phyloP scores from a whole-genome alignment of 2,113 vertebrate species.

The Paralichthys olivaceus region DNA sequence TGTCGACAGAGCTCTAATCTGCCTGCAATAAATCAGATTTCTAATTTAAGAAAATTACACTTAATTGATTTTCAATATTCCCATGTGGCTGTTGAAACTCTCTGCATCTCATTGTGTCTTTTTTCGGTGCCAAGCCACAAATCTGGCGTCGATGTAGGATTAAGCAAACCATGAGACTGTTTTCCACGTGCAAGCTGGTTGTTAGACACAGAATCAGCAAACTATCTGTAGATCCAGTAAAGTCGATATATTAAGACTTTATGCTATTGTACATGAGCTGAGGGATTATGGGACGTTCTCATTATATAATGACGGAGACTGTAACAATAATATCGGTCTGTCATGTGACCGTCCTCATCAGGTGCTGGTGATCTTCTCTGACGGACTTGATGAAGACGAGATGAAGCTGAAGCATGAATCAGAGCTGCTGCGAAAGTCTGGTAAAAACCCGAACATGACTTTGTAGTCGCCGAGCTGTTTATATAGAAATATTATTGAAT shows the following conservation, averaged over 20 bases:
- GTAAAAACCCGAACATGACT: conserved; percentile 61
- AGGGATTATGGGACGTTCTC: no score
- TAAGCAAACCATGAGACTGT: neutral
- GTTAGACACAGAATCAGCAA: no score
- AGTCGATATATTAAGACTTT: no score
- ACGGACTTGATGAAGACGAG: conserved; percentile 85
- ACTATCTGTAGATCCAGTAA: no score
- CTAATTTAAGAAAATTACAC: neutral
- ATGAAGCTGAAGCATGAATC: conserved; percentile 77
- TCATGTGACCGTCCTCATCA: conserved; percentile 45
- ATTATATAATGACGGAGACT: neutral
- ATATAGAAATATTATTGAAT: no score
- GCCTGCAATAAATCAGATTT: neutral
- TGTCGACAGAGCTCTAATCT: no score
- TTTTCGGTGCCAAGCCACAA: neutral
- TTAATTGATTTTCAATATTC: neutral
- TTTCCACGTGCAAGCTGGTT: neutral
- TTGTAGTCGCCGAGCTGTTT: no score
- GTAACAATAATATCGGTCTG: neutral
- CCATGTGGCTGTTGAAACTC: neutral
- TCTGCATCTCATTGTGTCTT: neutral
- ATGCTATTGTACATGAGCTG: no score
- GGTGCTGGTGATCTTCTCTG: conserved; percentile 90
- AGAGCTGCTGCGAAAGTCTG: conserved; percentile 73
- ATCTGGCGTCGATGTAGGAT: neutral